Conservation (phyloP, 2,888 invertebrate genomes). For the Marasmarcha lunaedactyla region DNA sequence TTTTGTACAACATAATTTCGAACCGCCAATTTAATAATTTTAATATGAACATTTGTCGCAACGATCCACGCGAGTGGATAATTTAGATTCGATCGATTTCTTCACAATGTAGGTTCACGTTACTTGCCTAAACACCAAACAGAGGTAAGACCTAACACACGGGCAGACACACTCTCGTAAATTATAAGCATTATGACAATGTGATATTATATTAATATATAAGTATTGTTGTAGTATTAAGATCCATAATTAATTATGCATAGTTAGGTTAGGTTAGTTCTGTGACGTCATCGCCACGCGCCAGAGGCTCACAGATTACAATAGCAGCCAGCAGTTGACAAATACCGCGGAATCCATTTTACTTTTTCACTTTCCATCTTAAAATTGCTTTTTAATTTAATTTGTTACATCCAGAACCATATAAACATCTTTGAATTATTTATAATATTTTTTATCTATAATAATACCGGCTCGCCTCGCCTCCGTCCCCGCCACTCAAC, state of each 20-base stretch:
- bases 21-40: constrained; percentile 36
- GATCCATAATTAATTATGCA: constrained; percentile 64
- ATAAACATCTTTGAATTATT: constrained; percentile 71
- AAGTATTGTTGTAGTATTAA: constrained; percentile 64
- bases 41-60: constrained; percentile 18
- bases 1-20: constrained; percentile 53
- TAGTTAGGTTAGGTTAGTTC: constrained; percentile 63
- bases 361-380: constrained; percentile 48
- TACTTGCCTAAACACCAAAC: constrained; percentile 61
- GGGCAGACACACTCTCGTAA: constrained; percentile 72
- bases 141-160: constrained; percentile 63
- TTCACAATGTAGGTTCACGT: constrained; percentile 17
- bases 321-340: constrained; percentile 62
- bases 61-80: constrained; percentile 26
- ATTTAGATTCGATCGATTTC: constrained; percentile 24
- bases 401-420: constrained; percentile 70
- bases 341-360: constrained; percentile 61
- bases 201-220: constrained; percentile 67
- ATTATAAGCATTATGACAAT: constrained; percentile 71
- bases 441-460: constrained; percentile 68
- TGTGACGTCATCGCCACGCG: constrained; percentile 48
- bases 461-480: constrained; percentile 22
- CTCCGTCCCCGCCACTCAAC: constrained; percentile 43
- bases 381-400: constrained; percentile 62
- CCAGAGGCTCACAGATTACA: constrained; percentile 67